phyloP scores from a whole-genome alignment of 2,113 vertebrate species.

The Pomatorhinus ruficollis region DNA sequence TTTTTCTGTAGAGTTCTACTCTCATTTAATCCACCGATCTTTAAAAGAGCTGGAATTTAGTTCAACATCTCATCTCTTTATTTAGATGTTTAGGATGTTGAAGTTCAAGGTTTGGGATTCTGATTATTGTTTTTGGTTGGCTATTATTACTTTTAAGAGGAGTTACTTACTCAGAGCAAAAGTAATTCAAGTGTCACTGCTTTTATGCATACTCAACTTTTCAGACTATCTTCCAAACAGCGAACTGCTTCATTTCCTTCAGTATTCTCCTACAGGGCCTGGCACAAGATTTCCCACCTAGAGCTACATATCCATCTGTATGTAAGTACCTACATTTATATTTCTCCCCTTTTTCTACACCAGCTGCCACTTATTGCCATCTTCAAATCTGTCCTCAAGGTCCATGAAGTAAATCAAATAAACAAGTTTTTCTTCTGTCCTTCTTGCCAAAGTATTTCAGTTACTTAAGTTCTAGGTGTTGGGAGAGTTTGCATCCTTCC shows the following conservation, averaged over 20 bases:
- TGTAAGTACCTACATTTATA: too few relatives aligned
- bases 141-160: background rate
- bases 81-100: background rate
- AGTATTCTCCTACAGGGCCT: background rate
- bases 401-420: background rate
- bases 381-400: background rate
- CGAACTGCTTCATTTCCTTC: background rate
- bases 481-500: background rate
- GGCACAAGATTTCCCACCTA: background rate
- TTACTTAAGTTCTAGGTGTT: background rate
- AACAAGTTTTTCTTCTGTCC: background rate
- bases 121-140: background rate
- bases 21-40: background rate
- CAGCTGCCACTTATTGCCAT: background rate
- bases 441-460: background rate
- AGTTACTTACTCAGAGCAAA: background rate
- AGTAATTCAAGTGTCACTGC: background rate
- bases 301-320: background rate
- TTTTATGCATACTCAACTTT: background rate
- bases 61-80: background rate
- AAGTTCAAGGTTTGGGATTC: background rate
- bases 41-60: background rate
- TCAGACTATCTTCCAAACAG: background rate
- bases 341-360: background rate
- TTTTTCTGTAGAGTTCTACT: background rate